These are phyloP conservation scores for Enteromius radiatus DNA, from an alignment of 2,797 vertebrate genomes.

Conservation along the genomic window DNA sequence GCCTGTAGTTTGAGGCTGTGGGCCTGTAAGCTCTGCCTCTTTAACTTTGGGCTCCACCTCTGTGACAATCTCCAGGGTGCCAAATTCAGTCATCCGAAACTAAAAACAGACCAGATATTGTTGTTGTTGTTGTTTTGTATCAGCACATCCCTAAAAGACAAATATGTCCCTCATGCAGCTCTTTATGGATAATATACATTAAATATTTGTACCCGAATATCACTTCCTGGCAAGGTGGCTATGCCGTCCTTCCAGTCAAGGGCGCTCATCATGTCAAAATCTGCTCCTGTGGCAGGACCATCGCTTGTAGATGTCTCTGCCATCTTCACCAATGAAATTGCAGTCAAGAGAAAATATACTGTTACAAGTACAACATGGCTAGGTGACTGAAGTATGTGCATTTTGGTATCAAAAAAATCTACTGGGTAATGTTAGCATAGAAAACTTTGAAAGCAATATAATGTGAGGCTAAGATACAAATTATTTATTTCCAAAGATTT, in stretches of 20 bases:
- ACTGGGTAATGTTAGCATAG: not conserved
- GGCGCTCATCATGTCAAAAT: constrained; percentile 80
- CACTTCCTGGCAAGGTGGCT: constrained; percentile 84
- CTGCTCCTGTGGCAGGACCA: constrained; percentile 76
- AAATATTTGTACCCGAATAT: constrained; percentile 76
- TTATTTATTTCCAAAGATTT: not conserved
- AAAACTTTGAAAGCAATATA: not conserved
- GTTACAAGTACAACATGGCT: constrained; percentile 60
- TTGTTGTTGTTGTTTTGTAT: not conserved
- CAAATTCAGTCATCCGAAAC: constrained; percentile 88
- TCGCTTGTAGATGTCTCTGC: constrained; percentile 80
- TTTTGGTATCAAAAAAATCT: not conserved
- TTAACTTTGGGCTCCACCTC: constrained; percentile 77
- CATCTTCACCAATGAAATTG: constrained; percentile 66
- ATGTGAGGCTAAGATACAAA: not conserved
- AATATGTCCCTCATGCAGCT: not conserved
- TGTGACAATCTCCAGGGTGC: constrained; percentile 85
- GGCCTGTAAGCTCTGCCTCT: constrained; percentile 67
- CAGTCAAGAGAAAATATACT: constrained; percentile 13
- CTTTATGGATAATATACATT: not conserved
- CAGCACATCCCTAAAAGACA: not conserved
- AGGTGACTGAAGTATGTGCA: not conserved
- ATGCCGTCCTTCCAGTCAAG: constrained; percentile 87
- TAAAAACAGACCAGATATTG: constrained; percentile 57
- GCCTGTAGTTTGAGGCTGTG: constrained; percentile 69